Evolutionary conservation across 2,888 invertebrate genomes (phyloP), one percentile per base, ranked within the genome.

Genomic region (Lamproptera curius): DNA sequence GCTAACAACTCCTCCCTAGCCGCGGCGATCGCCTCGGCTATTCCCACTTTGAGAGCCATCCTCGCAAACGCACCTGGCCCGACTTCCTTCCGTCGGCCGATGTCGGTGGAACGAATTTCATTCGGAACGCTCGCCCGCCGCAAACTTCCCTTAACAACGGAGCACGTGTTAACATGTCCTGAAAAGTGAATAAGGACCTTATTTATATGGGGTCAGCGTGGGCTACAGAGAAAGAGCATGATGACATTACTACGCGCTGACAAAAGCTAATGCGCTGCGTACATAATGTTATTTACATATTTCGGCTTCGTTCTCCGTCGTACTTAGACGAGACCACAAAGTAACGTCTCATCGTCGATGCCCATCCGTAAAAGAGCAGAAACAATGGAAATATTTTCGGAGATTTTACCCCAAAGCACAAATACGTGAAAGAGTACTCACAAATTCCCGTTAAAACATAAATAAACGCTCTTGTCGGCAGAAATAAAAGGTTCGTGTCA

Each of bases 141-240:
- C 71, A 73, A 80, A 79, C 73, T 81, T 61, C 67, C 65, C 41
- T 70, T 65, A 76, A 75, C 73, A 76, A 64, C 62, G 57, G 64
- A 77, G 80, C 83, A 84, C 76, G 83, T 84, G 85, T 84, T 85
- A 81, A 78, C 85, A 78, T 68, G 74, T 73, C 63, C 79, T 80
- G 83, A 86, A 81, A 84, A 85, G 74, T 81, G 76, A 74, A 76
- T 83, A 83, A 80, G 70, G 66, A 72, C 76, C 86, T 82, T 84
- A 84, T 86, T 85, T 85, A 78, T 86, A 84, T 86, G 84, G 78
- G 79, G 70, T 79, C 66, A 77, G 76, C 85, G 85, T 85, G 71
- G 60, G 75, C 81, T 75, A 81, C 82, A 66, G 63, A 81, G 73
- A 77, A 80, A 77, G 76, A 77, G 75, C 79, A 79, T 80, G 79